Percentiles rank a stretch among this genome's conserved stretches.
Evolutionary conservation across 2,888 invertebrate species (phyloP).

Genomic region (Xanthostigma xanthostigma): DNA sequence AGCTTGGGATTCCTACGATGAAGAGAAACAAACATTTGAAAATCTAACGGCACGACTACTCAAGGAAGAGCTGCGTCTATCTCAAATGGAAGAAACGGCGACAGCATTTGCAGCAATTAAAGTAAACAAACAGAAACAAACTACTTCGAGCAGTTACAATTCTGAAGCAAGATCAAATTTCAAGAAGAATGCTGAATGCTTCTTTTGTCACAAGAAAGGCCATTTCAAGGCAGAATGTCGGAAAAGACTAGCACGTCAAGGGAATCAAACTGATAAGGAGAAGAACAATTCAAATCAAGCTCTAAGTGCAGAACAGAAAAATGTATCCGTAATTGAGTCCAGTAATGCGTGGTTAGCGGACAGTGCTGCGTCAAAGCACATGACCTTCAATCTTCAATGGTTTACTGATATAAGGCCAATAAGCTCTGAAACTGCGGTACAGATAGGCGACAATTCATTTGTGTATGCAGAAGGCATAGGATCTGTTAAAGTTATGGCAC

Average conservation of each 20-base stretch:
- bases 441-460: slow-evolving; percentile 5
- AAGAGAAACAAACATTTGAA: slow-evolving; percentile 7
- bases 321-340: neutral
- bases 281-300: too few relatives aligned
- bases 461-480: too few relatives aligned
- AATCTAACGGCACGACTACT: slow-evolving; percentile 5
- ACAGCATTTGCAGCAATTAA: neutral
- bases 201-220: slow-evolving; percentile 1
- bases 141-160: too few relatives aligned
- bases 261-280: neutral
- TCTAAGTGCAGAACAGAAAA: neutral
- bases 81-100: neutral
- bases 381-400: neutral
- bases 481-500: neutral
- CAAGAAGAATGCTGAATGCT: neutral
- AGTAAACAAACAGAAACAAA: too few relatives aligned
- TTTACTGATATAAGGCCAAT: too few relatives aligned
- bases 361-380: slow-evolving; percentile 4
- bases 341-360: slow-evolving; percentile 1
- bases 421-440: neutral
- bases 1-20: slow-evolving; percentile 6
- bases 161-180: too few relatives aligned
- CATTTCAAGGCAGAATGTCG: slow-evolving; percentile 1
- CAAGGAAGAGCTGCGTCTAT: slow-evolving; percentile 1
- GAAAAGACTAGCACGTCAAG: neutral